phyloP scores from a whole-genome alignment of 2,113 vertebrate species.

The Amblyornis subalaris region DNA sequence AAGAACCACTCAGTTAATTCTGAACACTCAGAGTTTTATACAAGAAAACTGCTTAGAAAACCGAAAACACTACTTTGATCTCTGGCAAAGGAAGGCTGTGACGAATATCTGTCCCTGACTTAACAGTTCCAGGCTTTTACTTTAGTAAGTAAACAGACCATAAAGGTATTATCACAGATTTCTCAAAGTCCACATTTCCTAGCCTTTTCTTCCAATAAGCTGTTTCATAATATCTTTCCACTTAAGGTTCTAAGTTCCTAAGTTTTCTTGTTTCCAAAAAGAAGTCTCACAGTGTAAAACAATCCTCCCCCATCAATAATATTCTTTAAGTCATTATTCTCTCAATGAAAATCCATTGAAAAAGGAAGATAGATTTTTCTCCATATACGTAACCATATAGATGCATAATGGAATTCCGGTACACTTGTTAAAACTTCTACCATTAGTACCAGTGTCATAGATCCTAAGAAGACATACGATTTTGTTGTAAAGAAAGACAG shows the following conservation, averaged over 20 bases:
- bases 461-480: neutral
- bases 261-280: neutral
- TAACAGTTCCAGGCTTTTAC: neutral
- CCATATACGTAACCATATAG: neutral
- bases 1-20: neutral
- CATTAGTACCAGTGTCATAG: neutral
- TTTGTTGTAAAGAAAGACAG: neutral
- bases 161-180: neutral
- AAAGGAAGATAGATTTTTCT: neutral
- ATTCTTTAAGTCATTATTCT: neutral
- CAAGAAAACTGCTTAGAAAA: neutral
- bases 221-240: neutral
- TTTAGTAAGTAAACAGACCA: neutral
- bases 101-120: neutral
- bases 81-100: neutral
- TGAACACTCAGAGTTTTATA: neutral
- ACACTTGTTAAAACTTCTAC: neutral
- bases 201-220: neutral
- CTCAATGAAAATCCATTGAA: neutral
- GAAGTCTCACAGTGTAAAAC: neutral
- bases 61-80: neutral
- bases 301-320: neutral
- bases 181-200: neutral
- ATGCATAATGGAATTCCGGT: neutral
- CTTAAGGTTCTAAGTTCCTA: neutral